Base-by-base conservation (phyloP, 2,797 vertebrate species). In the Tapirus indicus region DNA sequence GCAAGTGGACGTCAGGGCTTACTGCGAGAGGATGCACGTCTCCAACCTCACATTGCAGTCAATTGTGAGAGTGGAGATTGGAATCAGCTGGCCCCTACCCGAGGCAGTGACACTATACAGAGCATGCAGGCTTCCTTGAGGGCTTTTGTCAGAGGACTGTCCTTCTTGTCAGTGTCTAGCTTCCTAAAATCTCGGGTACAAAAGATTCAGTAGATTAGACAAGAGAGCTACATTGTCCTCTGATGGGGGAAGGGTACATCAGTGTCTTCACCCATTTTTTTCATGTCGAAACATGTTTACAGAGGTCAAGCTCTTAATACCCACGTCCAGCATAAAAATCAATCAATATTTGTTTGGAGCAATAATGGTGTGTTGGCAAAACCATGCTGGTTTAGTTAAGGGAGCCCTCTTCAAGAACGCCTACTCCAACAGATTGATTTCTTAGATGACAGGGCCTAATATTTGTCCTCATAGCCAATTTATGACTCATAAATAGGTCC, bases 21-120 rank as follows among this genome's bases (percentile, higher is more conserved):
- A 1, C n/a, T 21, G n/a, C 0, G 3, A 56, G 49, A 38, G 0
- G 1, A 8, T 1, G 17, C 20, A 1, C 21, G 7, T 27, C 12
- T 20, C 21, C 11, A 7, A 0, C 27, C 44, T 94, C 58, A 35
- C 1, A 12, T 1, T 69, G 64, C 16, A 49, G 35, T 7, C 75
- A 44, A 2, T 0, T 4, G 2, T 18, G 32, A 9, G 10, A 72
- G 38, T 4, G 0, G 14, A 91, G 88, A 74, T 25, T 78, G 72
- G 8, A 47, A 82, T 84, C 85, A 52, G 29, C 88, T 74, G 66
- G n/a, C 47, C 21, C 0, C 0, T 41, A 5, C 8, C 1, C 29
- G 10, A 32, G 3, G 20, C 29, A 3, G 4, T 23, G 74, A 84
- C 35, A 35, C 13, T 5, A 21, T 14, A 23, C 32, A 86, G 62